Evolutionary conservation across 2,888 invertebrate genomes (phyloP).

Genomic region (Branchipolynoe longqiensis): DNA sequence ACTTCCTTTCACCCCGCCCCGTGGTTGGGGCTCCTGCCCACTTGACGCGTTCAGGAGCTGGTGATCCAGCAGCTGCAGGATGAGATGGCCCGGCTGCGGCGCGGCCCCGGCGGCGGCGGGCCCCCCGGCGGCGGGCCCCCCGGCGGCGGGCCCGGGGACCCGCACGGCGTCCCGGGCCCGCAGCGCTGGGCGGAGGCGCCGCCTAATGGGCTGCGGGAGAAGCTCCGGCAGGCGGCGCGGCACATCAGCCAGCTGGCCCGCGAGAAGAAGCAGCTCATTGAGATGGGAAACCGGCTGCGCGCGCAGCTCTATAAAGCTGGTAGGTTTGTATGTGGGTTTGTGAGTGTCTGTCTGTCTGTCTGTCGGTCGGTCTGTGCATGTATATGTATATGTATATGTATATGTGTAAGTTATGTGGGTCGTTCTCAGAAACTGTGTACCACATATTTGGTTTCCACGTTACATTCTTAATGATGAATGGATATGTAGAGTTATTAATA

Average conservation of each 20-base stretch:
- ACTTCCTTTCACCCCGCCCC: too few species aligned
- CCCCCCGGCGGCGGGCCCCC: not conserved
- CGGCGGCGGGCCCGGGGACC: not conserved
- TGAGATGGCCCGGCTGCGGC: conserved; percentile 75
- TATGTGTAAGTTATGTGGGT: too few species aligned
- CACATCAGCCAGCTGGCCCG: conserved; percentile 78
- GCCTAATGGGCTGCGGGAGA: conserved; percentile 70
- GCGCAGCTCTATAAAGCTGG: conserved; percentile 76
- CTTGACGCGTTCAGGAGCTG: conserved; percentile 79
- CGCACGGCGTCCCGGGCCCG: conserved; percentile 53
- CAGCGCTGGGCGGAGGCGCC: conserved; percentile 31
- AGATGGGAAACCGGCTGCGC: conserved; percentile 79
- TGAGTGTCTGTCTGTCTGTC: too few species aligned
- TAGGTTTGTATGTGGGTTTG: too few species aligned
- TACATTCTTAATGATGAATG: too few species aligned
- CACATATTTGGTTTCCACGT: too few species aligned
- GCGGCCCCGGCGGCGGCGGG: conserved; percentile 61
- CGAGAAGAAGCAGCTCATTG: conserved; percentile 80
- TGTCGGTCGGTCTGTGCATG: too few species aligned
- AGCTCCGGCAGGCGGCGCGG: conserved; percentile 76
- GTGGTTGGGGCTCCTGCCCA: too few species aligned
- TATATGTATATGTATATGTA: too few species aligned
- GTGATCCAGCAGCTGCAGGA: conserved; percentile 81
- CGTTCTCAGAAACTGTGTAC: too few species aligned
- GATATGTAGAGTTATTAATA: too few species aligned